Base-by-base conservation (phyloP, 64 coral and sea anemone genomes). In the Actinia equina region DNA sequence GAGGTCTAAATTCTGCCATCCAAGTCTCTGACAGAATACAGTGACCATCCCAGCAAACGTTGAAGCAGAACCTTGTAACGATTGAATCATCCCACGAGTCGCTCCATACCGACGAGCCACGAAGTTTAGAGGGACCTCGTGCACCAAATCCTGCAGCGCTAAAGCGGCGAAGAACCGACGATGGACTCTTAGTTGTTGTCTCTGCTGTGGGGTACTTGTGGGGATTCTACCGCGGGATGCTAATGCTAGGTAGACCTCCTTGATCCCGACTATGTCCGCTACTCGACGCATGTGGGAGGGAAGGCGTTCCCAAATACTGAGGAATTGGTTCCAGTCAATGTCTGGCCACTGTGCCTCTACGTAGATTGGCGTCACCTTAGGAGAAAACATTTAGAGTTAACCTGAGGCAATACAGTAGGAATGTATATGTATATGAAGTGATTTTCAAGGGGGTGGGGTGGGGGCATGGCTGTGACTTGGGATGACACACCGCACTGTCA, bases 11-110 rank as follows among this genome's bases (percentile, higher is more conserved):
- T 95, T 99, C 43, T 59, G 59, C 97, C 97, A 99, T 55, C 97
- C 97, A 23, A 99, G 93, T 62, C 90, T 99, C 83, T 93, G 90
- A 77, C 93, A 99, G 63, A 99, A 99, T 71, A 93, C 90, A 3
- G 93, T 99, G 19, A 99, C 97, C 97, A 99, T 99, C 44, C 97
- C 97, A 60, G 93, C 87, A 79, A 99, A 99, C 20, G 97, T 99
- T 43, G 97, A 94, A 43, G 97, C 93, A 3, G 97, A 99, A 79
- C 93, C 77, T 87, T 99, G 97, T n/a, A 99, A 54, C 7, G 93
- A 93, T 59, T 99, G 97, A 1, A 99, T 52, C 97, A 99, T 99
- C 11, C 97, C 97, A 5, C 94, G 94, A 30, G 86, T 99, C 45
- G 91, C 97, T 42, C 97, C 97, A 22, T 92, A 98, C 54, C 93